Percentiles rank a stretch among this genome's conserved stretches.
Conservation (phyloP, 2,797 vertebrate species). For the Catostomus latipinnis region DNA sequence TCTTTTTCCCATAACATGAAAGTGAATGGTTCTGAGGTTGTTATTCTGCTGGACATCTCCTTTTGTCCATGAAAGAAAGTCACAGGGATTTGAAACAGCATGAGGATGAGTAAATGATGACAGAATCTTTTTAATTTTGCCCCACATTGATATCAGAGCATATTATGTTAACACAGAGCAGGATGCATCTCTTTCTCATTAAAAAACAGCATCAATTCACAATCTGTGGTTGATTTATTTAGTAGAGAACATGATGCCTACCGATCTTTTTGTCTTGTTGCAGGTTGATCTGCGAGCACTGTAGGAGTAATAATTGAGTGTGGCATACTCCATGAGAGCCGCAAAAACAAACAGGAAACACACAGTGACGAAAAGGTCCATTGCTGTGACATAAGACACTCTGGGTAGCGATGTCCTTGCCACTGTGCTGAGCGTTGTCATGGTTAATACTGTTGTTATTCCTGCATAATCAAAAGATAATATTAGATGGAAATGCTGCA, state of each 20-base stretch:
- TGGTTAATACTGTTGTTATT: conserved; percentile 95
- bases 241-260: conserved; percentile 64
- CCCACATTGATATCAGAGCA: too few relatives aligned
- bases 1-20: too few relatives aligned
- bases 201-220: too few relatives aligned
- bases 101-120: too few relatives aligned
- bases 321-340: conserved; percentile 96
- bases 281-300: conserved; percentile 80
- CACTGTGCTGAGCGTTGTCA: conserved; percentile 96
- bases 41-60: too few relatives aligned
- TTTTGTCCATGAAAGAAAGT: too few relatives aligned
- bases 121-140: too few relatives aligned
- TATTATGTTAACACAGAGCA: too few relatives aligned
- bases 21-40: too few relatives aligned
- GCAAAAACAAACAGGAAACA: conserved; percentile 99
- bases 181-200: too few relatives aligned
- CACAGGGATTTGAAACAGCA: too few relatives aligned
- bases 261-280: conserved; percentile 85
- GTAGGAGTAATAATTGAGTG: conserved; percentile 92
- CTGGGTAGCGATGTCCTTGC: conserved; percentile 92
- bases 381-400: conserved; percentile 95
- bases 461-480: conserved; percentile 73
- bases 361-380: conserved; percentile 97
- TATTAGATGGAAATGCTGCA: conserved; percentile 7
- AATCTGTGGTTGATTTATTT: too few relatives aligned